These are phyloP conservation scores for pig (Sus scrofa) DNA, from an alignment of 2,113 vertebrate genomes.

Conservation along the genomic window DNA sequence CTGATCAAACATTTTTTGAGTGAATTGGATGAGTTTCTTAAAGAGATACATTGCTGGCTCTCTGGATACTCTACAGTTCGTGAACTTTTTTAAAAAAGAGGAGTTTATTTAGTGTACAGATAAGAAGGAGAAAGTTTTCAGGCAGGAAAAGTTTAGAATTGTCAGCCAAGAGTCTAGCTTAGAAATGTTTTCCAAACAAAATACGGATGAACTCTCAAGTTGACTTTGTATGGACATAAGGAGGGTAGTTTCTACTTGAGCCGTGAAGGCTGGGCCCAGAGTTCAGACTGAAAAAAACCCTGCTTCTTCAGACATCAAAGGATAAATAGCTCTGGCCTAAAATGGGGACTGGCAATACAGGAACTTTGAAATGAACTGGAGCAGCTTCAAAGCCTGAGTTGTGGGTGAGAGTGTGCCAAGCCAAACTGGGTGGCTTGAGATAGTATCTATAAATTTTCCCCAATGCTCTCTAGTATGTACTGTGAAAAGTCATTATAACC, in stretches of 20 bases:
- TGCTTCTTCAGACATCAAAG: slow-evolving; percentile 7
- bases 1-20: slow-evolving; percentile 28
- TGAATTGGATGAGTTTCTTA: neutral
- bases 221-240: slow-evolving; percentile 1
- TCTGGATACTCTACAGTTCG: neutral
- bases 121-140: neutral
- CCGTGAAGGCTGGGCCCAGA: neutral
- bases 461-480: neutral
- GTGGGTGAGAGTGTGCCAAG: neutral
- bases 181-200: slow-evolving; percentile 41
- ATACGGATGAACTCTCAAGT: neutral
- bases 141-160: slow-evolving; percentile 13
- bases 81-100: neutral
- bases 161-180: slow-evolving; percentile 9
- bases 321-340: slow-evolving; percentile 5
- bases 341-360: neutral
- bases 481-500: slow-evolving; percentile 10
- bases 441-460: neutral
- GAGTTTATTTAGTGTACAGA: neutral
- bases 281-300: neutral
- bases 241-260: neutral
- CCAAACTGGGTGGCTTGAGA: neutral
- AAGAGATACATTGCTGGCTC: neutral
- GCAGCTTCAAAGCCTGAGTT: neutral
- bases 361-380: neutral